A percentile compares a stretch with the other conserved stretches of the same genome.
phyloP scores from a whole-genome alignment of 2,113 vertebrate genomes.

The Xiphorhynchus elegans region DNA sequence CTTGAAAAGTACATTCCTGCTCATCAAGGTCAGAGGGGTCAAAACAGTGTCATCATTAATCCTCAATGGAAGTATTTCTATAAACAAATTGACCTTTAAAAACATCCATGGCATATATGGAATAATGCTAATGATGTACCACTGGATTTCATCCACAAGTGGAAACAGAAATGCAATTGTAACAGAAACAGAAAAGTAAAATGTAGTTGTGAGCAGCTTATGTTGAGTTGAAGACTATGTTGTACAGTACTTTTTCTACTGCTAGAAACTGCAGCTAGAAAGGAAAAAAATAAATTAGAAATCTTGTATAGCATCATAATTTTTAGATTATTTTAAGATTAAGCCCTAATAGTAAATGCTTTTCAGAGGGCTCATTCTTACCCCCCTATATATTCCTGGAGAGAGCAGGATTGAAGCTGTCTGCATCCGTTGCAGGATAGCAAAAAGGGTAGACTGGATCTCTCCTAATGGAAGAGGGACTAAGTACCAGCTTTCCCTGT shows the following conservation, averaged over 20 bases:
- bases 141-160: slow-evolving; percentile 37
- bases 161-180: slow-evolving; percentile 20
- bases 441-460: neutral
- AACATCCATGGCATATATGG: slow-evolving; percentile 5
- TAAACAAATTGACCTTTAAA: slow-evolving; percentile 56
- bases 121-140: slow-evolving; percentile 30
- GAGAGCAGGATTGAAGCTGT: neutral
- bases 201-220: neutral
- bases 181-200: neutral
- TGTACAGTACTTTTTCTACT: neutral
- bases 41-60: slow-evolving; percentile 65
- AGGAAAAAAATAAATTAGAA: neutral
- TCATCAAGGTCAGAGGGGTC: slow-evolving; percentile 54
- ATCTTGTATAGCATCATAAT: neutral
- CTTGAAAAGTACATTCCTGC: slow-evolving; percentile 66
- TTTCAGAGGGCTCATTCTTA: neutral
- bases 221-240: neutral
- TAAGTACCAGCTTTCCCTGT: neutral
- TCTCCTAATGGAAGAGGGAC: neutral
- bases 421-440: neutral
- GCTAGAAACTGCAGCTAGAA: neutral
- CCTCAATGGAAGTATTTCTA: slow-evolving; percentile 25
- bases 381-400: neutral
- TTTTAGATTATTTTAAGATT: neutral
- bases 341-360: neutral